phyloP scores from a whole-genome alignment of 2,797 vertebrate genomes.

The Rallus crepitans region DNA sequence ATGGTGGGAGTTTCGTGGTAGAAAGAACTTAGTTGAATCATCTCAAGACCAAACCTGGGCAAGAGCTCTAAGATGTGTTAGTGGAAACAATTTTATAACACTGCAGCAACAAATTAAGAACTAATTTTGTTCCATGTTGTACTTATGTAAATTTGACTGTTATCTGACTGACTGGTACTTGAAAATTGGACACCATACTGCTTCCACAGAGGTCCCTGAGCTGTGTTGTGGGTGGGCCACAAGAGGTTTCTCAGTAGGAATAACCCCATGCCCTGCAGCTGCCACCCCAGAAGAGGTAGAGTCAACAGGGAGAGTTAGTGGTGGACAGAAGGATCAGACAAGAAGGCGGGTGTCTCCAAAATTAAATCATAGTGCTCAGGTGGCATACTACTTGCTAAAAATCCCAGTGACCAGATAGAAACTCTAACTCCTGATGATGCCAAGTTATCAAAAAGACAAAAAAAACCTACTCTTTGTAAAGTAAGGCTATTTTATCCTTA shows the following conservation, averaged over 20 bases:
- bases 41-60: background rate
- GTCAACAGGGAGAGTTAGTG: background rate
- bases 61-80: background rate
- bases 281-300: background rate
- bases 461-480: background rate
- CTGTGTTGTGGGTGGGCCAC: background rate
- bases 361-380: background rate
- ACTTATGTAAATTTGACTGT: background rate
- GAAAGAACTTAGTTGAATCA: background rate
- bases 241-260: background rate
- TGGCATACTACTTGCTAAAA: background rate
- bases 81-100: background rate
- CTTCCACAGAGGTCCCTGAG: background rate
- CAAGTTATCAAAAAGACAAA: background rate
- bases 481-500: background rate
- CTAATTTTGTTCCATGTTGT: background rate
- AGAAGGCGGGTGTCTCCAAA: rapidly evolving
- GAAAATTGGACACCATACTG: background rate
- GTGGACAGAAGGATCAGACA: background rate
- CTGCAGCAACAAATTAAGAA: background rate
- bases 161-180: background rate
- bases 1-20: background rate
- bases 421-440: background rate
- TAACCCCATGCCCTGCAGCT: background rate
- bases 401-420: background rate